phyloP scores from a whole-genome alignment of 2,113 vertebrate genomes.

The Gulo gulo region DNA sequence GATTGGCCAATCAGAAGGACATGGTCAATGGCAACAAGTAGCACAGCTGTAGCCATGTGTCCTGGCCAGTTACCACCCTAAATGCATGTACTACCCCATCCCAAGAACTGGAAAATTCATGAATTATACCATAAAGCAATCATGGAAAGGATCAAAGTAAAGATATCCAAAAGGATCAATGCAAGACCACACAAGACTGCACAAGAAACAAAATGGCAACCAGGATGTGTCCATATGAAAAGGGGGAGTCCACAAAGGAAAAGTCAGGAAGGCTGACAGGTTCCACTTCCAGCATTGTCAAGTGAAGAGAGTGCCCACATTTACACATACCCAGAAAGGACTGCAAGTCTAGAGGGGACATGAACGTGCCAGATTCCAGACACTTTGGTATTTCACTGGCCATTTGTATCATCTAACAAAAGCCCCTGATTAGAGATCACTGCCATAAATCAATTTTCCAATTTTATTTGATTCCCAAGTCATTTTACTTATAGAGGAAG shows the following conservation, averaged over 20 bases:
- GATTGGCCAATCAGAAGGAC: background rate
- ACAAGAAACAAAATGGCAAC: background rate
- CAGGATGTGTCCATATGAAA: background rate
- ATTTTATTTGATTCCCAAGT: background rate
- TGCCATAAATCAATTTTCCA: background rate
- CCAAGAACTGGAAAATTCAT: background rate
- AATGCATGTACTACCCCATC: background rate
- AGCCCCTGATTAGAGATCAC: background rate
- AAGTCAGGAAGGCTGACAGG: background rate
- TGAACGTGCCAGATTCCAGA: background rate
- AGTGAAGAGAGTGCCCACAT: background rate
- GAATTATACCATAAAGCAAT: background rate
- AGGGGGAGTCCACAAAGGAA: background rate
- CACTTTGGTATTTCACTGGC: background rate
- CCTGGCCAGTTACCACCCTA: background rate
- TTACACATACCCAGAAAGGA: background rate
- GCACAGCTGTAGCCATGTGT: fast-evolving
- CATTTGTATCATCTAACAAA: background rate
- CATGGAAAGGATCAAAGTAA: background rate
- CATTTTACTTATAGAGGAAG: background rate
- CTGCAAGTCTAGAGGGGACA: background rate
- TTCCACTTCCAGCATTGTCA: too few relatives aligned
- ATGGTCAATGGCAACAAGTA: background rate
- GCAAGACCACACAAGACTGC: background rate
- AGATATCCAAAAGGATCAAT: background rate